phyloP scores from a whole-genome alignment of 2,113 vertebrate species.

The Myodes glareolus region DNA sequence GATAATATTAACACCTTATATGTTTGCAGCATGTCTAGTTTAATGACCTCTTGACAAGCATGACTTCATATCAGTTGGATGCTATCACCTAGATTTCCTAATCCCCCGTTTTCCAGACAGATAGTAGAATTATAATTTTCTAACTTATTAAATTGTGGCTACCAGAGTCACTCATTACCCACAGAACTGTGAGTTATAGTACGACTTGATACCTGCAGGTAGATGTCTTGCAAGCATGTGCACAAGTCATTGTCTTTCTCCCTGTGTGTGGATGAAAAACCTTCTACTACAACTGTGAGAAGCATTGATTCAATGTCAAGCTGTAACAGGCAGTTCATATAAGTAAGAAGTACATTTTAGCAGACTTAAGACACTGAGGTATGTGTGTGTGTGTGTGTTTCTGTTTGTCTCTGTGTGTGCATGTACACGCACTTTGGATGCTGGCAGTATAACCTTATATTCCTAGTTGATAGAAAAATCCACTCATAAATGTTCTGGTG shows the following conservation, averaged over 20 bases:
- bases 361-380: neutral
- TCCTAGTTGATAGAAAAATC: neutral
- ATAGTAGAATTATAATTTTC: neutral
- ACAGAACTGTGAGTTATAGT: conserved; percentile 1
- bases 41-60: neutral
- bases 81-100: conserved; percentile 5
- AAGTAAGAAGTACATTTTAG: neutral
- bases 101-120: neutral
- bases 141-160: neutral
- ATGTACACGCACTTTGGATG: neutral
- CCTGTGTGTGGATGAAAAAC: neutral
- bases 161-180: neutral
- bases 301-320: neutral
- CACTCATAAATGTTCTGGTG: neutral
- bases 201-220: neutral
- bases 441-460: neutral
- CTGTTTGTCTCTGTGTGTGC: no score
- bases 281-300: neutral
- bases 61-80: neutral
- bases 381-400: no score
- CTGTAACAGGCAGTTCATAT: neutral
- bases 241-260: neutral
- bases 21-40: neutral
- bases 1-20: neutral
- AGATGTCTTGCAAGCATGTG: neutral